A percentile compares a stretch with the other conserved stretches of the same genome.
phyloP scores from a whole-genome alignment of 2,888 invertebrate species.

The Drosophila sordidapex region DNA sequence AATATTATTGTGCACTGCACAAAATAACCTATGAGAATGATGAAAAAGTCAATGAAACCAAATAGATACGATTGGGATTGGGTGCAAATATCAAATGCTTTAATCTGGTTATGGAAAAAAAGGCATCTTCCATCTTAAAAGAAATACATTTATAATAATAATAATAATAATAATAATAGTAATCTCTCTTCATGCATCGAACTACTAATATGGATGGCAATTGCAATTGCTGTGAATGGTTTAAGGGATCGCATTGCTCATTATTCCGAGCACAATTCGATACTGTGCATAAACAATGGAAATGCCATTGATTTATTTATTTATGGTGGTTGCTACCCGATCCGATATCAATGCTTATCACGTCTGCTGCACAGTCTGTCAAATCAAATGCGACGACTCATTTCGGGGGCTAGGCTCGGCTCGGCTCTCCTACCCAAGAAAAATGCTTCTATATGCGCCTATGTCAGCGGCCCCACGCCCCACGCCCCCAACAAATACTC shows the following conservation, averaged over 20 bases:
- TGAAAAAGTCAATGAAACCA: background rate
- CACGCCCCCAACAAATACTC: background rate
- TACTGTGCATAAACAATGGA: constrained; percentile 1
- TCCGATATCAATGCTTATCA: constrained; percentile 36
- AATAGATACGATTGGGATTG: background rate
- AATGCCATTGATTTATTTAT: background rate
- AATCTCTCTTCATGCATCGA: background rate
- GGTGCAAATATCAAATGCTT: background rate
- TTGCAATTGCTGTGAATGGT: background rate
- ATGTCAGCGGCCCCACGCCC: background rate
- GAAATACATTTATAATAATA: background rate
- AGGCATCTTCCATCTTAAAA: background rate
- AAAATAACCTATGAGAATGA: background rate
- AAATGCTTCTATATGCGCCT: constrained; percentile 2
- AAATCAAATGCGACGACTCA: constrained; percentile 29
- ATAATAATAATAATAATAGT: too few species aligned
- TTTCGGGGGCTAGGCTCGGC: constrained; percentile 32
- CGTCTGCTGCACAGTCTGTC: constrained; percentile 28
- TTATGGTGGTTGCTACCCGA: background rate
- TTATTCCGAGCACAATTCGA: constrained; percentile 37
- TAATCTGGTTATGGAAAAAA: background rate
- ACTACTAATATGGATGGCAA: background rate
- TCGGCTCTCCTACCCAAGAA: background rate
- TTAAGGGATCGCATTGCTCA: constrained; percentile 11
- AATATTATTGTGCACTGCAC: background rate